phyloP scores from a whole-genome alignment of 2,888 invertebrate species.

The Drosophila mimica region DNA sequence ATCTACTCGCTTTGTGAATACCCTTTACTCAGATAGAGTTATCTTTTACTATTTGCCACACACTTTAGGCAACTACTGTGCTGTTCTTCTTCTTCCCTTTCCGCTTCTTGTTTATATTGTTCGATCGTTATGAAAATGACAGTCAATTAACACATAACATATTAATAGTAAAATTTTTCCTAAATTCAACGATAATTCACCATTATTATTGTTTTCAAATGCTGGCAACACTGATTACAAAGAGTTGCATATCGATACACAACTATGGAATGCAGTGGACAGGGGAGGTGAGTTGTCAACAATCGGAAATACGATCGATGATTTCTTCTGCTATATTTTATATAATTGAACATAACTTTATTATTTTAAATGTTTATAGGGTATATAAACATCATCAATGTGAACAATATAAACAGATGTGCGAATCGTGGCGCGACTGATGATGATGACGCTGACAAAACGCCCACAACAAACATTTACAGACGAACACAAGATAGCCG shows the following conservation, averaged over 20 bases:
- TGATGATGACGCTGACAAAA: conserved; percentile 64
- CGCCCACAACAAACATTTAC: conserved; percentile 58
- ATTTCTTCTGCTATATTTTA: not conserved
- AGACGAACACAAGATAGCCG: conserved; percentile 19
- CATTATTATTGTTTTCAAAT: not conserved
- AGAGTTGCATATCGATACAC: not conserved
- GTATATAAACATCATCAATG: conserved; percentile 19
- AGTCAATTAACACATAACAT: not conserved
- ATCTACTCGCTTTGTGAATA: not conserved
- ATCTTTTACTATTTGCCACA: not conserved
- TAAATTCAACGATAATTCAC: not conserved
- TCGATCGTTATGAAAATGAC: not conserved
- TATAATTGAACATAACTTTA: not conserved
- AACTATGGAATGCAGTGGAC: not conserved
- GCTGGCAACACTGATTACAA: conserved; percentile 2
- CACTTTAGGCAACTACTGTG: not conserved
- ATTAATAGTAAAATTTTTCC: not conserved
- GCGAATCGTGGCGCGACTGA: conserved; percentile 61
- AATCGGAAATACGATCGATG: not conserved
- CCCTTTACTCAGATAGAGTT: conserved; percentile 8
- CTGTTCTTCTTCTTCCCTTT: not conserved
- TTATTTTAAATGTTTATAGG: conserved; percentile 4
- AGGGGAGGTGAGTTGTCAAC: not conserved
- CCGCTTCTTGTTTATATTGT: not conserved
- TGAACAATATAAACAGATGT: conserved; percentile 63